Percentiles rank a stretch among this genome's conserved stretches.
Conservation (phyloP, 1,140 invertebrate genomes). For the Macrobrachium rosenbergii region DNA sequence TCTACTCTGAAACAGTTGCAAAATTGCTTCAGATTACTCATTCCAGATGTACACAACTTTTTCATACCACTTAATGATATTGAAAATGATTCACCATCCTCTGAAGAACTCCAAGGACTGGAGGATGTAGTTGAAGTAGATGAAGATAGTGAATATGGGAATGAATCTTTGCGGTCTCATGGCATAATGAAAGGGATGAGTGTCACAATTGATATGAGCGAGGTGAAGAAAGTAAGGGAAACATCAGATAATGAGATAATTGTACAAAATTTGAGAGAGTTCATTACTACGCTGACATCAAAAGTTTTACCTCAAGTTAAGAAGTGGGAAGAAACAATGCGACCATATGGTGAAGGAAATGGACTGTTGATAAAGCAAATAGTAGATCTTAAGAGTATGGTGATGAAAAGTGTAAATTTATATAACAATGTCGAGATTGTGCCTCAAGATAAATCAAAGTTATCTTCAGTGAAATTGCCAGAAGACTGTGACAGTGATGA, state of each 20-base stretch:
- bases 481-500: slow-evolving; percentile 36
- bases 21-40: slow-evolving; percentile 60
- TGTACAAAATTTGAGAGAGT: slow-evolving; percentile 55
- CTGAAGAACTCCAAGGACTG: not conserved
- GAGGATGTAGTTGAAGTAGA: not conserved
- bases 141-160: slow-evolving; percentile 47
- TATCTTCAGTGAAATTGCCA: not conserved
- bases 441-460: slow-evolving; percentile 16
- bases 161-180: slow-evolving; percentile 59
- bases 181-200: slow-evolving; percentile 59
- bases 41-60: slow-evolving; percentile 65
- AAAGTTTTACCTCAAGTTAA: slow-evolving; percentile 57
- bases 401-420: slow-evolving; percentile 40
- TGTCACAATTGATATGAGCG: slow-evolving; percentile 51
- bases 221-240: slow-evolving; percentile 54
- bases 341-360: slow-evolving; percentile 54
- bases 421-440: slow-evolving; percentile 58
- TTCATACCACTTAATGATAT: slow-evolving; percentile 55
- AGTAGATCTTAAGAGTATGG: slow-evolving; percentile 44
- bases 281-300: slow-evolving; percentile 39
- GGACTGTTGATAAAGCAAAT: slow-evolving; percentile 46
- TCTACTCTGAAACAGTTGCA: slow-evolving; percentile 51
- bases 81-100: not conserved
- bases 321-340: slow-evolving; percentile 54
- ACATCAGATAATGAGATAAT: slow-evolving; percentile 60